Evolutionary conservation across 2,797 vertebrate genomes (phyloP).

Genomic region (Peromyscus attwateri): DNA sequence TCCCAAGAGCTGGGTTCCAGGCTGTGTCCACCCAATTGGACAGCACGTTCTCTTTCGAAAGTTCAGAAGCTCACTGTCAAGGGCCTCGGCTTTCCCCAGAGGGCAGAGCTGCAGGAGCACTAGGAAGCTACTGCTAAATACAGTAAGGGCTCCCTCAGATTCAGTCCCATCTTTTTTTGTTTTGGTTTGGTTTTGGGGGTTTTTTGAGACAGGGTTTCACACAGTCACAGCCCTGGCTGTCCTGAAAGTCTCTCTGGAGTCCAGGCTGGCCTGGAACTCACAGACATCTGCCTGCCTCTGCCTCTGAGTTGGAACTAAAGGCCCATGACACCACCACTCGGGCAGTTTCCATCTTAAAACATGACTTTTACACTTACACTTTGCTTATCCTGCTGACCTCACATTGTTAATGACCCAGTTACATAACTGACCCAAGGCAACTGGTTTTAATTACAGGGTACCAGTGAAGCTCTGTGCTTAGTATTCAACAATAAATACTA

Average conservation of each 20-base stretch:
- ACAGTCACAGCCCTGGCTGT: neutral
- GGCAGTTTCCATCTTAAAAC: neutral
- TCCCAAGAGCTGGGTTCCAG: neutral
- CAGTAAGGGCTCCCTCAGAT: neutral
- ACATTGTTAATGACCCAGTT: neutral
- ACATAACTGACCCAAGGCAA: neutral
- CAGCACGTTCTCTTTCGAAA: neutral
- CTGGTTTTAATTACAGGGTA: neutral
- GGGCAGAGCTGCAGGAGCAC: no score
- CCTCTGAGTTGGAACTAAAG: neutral
- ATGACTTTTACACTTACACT: neutral
- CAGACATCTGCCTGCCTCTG: neutral
- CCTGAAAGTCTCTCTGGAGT: neutral
- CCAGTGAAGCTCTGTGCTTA: neutral
- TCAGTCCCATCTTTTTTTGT: neutral
- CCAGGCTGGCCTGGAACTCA: neutral
- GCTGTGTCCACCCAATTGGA: neutral
- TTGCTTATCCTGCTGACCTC: neutral
- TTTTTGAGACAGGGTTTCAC: neutral
- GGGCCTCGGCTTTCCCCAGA: neutral
- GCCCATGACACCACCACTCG: neutral
- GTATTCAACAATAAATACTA: slow-evolving; percentile 5
- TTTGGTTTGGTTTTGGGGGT: neutral
- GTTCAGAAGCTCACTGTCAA: neutral
- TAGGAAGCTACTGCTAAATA: no score